Evolutionary conservation across 1,140 invertebrate genomes (phyloP), one percentile per base, ranked within the genome.

Genomic region (Heliconius himera): DNA sequence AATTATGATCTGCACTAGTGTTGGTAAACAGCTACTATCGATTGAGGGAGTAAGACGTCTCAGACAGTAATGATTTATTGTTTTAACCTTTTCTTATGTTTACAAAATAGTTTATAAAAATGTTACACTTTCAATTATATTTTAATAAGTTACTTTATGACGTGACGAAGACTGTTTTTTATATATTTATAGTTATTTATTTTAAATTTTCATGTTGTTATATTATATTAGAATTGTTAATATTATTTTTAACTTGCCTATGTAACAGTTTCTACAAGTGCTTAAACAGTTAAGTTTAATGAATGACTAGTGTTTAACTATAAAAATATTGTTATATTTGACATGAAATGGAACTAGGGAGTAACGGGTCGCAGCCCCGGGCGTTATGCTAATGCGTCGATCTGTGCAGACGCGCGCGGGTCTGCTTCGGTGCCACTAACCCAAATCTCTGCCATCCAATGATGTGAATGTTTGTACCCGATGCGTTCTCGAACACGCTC

Each of bases 381-480:
- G 90, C 90, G 73, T 88, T 91, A 91, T 91, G 91, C 77, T 91
- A 93, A 91, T 92, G 84, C 82, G 81, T 82, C 85, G 87, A 86
- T 86, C 85, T 89, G 83, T 76, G 83, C 79, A 82, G 85, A 84
- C 85, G 80, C 85, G 77, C 80, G 74, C 79, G 80, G 74, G 82
- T 82, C 85, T 78, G 81, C 83, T 85, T 82, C 79, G 85, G 89
- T 92, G 84, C 90, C 77, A 93, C 90, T 94, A 91, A 94, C 93
- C 93, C 87, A 93, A 92, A 91, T 93, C 89, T 91, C 87, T 74
- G 75, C 75, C 79, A 78, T 84, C 82, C 87, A 87, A 88, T 90
- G 91, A 92, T 91, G 88, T 86, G 88, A 85, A 90, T 91, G 88
- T 87, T 91, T 88, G 88, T 87, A 84, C 87, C 85, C 88, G 88